Base-by-base conservation (phyloP, 64 coral and sea anemone species). In the Stylophora pistillata region DNA sequence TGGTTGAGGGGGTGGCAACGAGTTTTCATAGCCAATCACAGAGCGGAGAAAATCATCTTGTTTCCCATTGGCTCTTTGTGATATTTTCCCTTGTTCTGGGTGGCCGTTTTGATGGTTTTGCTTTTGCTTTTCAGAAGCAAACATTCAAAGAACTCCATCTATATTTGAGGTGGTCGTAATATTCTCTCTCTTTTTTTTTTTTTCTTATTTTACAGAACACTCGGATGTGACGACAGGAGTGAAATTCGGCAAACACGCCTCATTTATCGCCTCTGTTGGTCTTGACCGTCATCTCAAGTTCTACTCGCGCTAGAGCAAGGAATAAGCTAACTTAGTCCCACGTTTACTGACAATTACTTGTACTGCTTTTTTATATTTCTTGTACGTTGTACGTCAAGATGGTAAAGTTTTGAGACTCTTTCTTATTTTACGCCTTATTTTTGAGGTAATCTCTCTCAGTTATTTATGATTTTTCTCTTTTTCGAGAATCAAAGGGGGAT, bases 281-380 rank as follows among this genome's bases (percentile, higher is more conserved):
- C 95, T 99, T 84, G 97, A 99, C 70, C 90, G 97, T 13, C 94
- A 99, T 79, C 93, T 99, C 32, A 99, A 99, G 84, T 99, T 99
- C 78, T 99, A 92, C 73, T 92, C 97, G 16, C 73, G 55, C 30
- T 90, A 92, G 34, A 76, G 41, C 13, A 60, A 13, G 17, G 0
- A 21, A 0, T 68, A 21, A 1, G 26, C 23, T 9, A 68, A 26
- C 4, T 64, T 64, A 23, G 61, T 64, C 61, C 17, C 61, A 64
- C 61, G 17, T 64, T 64, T 23, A 64, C 61, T 17, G 16, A 64
- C 17, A 9, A 64, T 16, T 21, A 64, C 17, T 17, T 23, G 4
- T 64, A 23, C 61, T 64, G 0, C 16, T 64, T 21, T 28, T n/a
- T 12, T 26, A n/a, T 11, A 26, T 25, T 68, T 68, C 64, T 68